Percentiles rank a stretch among this genome's conserved stretches.
Evolutionary conservation across 2,113 vertebrate genomes (phyloP).

Genomic region (Pyrgilauda ruficollis): DNA sequence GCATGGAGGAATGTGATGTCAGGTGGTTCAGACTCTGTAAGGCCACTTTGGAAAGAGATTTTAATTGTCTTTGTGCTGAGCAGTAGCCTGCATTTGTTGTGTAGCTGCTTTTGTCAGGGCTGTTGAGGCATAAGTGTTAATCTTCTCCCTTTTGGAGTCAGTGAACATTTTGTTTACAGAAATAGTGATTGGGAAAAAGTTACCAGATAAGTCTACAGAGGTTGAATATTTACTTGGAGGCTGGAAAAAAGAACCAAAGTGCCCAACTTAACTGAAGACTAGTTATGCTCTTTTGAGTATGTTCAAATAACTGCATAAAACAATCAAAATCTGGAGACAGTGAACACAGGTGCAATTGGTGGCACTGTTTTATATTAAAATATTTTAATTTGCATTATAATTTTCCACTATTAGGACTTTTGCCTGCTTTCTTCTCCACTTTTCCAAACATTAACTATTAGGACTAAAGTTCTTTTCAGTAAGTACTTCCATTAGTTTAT

Average conservation of each 20-base stretch:
- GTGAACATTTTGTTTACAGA: neutral
- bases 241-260: neutral
- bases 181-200: neutral
- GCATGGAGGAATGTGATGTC: neutral
- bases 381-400: neutral
- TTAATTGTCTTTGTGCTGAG: neutral
- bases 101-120: neutral
- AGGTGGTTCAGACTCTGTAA: neutral
- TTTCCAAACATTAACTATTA: neutral
- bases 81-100: neutral
- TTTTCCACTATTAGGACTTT: neutral
- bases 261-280: neutral
- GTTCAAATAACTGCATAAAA: neutral
- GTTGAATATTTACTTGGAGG: neutral
- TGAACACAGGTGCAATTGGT: neutral
- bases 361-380: neutral
- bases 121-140: neutral
- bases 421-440: neutral
- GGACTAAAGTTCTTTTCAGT: neutral
- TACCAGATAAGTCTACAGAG: neutral
- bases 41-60: neutral
- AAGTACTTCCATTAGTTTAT: neutral
- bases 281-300: neutral
- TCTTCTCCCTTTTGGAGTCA: neutral
- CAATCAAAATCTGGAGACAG: neutral